A percentile compares a stretch with the other conserved stretches of the same genome.
phyloP scores from a whole-genome alignment of 2,888 invertebrate species.

The Scaptomyza reducta region DNA sequence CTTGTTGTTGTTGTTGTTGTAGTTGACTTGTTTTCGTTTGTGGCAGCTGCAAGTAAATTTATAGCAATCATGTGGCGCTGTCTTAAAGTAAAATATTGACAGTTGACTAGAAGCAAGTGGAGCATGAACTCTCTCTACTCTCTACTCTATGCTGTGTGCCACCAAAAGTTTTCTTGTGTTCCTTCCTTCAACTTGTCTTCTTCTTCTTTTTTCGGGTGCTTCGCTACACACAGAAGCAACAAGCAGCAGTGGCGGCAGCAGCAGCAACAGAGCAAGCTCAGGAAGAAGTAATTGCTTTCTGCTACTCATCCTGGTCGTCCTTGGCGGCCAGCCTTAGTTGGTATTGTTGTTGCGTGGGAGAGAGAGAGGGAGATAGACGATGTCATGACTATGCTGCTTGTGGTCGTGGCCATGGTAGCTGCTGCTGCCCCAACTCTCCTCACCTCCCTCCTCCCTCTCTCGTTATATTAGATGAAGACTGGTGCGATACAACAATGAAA shows the following conservation, averaged over 20 bases:
- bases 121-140: slow-evolving; percentile 64
- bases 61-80: slow-evolving; percentile 76
- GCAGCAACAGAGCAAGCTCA: slow-evolving; percentile 5
- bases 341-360: slow-evolving; percentile 15
- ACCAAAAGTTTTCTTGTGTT: slow-evolving; percentile 54
- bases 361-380: neutral
- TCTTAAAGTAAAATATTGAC: slow-evolving; percentile 80
- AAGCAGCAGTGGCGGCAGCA: slow-evolving; percentile 42
- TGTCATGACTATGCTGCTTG: slow-evolving; percentile 62
- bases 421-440: neutral
- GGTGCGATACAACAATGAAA: slow-evolving; percentile 25
- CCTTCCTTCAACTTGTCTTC: slow-evolving; percentile 10
- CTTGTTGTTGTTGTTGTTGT: slow-evolving; percentile 13
- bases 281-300: slow-evolving; percentile 78
- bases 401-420: slow-evolving; percentile 37
- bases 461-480: too few relatives aligned
- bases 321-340: slow-evolving; percentile 31
- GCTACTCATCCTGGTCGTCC: slow-evolving; percentile 61
- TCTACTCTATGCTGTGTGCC: slow-evolving; percentile 36
- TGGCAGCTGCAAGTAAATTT: slow-evolving; percentile 66
- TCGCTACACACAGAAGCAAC: slow-evolving; percentile 60
- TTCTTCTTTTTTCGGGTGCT: slow-evolving; percentile 13
- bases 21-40: slow-evolving; percentile 21
- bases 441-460: too few relatives aligned
- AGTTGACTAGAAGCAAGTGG: slow-evolving; percentile 74